Base-by-base conservation (phyloP, 2,113 vertebrate species). In the Casuarius casuarius region DNA sequence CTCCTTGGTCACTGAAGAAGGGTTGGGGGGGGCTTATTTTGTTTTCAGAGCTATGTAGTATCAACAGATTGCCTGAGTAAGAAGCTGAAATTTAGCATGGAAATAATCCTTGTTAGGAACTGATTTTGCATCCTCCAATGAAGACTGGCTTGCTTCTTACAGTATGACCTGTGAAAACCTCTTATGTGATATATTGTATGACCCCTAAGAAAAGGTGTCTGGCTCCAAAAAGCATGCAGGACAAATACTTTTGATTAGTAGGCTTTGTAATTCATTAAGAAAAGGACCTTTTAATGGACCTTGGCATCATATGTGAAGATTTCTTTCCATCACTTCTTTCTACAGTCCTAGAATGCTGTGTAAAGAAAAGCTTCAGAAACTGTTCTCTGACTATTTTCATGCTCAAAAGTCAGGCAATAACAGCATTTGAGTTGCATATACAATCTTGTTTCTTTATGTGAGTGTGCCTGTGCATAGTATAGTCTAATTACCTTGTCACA, bases 191-290 rank as follows among this genome's bases (percentile, higher is more conserved):
- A 70, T 74, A 54, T 79, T 84, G 44, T 46, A 23, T 70, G 81
- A 92, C 74, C 68, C 76, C 31, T 28, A 31, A 80, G 71, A 70
- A 89, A 74, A 94, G 49, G 21, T 92, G 54, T 87, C 40, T 40
- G 33, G 12, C 67, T 73, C 63, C 89, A 87, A 79, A 42, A 89
- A 89, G 52, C 62, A n/a, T 46, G 66, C 38, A 87, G 78, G 70
- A 82, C 80, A 91, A 90, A 87, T 84, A 66, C 66, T 91, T 87
- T 15, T 92, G 63, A 95, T 95, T 83, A 84, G 78, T 82, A 87
- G 67, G 82, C 71, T 73, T 87, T 82, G 74, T 73, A 87, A 52
- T 62, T 84, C 31, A 59, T 38, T 63, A 42, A 62, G 22, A 76
- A 85, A 82, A 71, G 28, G 76, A 82, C 54, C n/a, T 48, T 59